phyloP scores from a whole-genome alignment of 64 coral and sea anemone genomes.

The Pocillopora damicornis region DNA sequence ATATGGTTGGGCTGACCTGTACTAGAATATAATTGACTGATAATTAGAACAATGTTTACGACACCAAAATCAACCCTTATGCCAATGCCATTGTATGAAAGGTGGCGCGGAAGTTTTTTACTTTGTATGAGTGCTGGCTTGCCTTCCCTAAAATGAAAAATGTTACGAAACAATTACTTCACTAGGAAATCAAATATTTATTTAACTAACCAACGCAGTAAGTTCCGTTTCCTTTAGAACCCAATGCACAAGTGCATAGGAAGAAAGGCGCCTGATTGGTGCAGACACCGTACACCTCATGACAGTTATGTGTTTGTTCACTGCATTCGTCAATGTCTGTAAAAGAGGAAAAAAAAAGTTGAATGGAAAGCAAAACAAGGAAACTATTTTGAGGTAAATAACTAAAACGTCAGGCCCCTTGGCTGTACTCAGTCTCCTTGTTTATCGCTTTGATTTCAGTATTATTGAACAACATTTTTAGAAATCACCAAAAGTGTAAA shows the following conservation, averaged over 20 bases:
- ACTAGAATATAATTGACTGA: background rate
- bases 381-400: background rate
- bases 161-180: background rate
- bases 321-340: constrained; percentile 81
- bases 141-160: too few species aligned
- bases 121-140: too few species aligned
- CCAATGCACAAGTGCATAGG: constrained; percentile 71
- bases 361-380: background rate
- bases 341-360: background rate
- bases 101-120: too few species aligned
- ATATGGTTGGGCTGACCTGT: background rate
- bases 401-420: too few species aligned
- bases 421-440: too few species aligned
- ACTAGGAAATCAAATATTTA: background rate
- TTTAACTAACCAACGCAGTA: constrained; percentile 65
- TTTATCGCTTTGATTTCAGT: too few species aligned
- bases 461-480: too few species aligned
- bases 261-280: constrained; percentile 62
- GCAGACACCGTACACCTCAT: constrained; percentile 60
- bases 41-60: too few species aligned
- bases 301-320: constrained; percentile 66
- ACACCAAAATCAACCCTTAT: too few species aligned
- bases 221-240: constrained; percentile 75
- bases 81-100: too few species aligned
- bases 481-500: too few species aligned